phyloP scores from a whole-genome alignment of 1,140 invertebrate species.

The Brachionus koreanus region DNA sequence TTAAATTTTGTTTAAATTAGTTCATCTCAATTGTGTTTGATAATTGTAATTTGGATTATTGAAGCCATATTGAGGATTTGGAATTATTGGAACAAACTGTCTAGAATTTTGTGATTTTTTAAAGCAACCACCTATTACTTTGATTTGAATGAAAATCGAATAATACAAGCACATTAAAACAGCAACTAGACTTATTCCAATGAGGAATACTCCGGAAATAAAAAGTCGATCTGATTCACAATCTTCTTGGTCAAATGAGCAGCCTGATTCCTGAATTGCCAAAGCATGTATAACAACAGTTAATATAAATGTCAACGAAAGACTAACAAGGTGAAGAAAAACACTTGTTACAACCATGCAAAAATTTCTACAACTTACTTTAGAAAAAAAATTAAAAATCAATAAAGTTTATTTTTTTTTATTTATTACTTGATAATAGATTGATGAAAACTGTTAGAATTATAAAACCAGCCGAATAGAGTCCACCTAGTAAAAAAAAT shows the following conservation, averaged over 20 bases:
- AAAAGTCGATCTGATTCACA: background rate
- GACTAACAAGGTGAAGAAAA: background rate
- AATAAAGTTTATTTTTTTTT: background rate
- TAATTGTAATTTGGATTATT: background rate
- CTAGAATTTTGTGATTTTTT: background rate
- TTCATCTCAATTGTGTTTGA: background rate
- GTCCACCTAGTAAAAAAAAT: background rate
- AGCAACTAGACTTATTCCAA: background rate
- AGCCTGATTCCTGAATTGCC: background rate
- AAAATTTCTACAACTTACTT: conserved; percentile 31
- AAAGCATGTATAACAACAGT: background rate
- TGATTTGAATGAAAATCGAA: conserved; percentile 1
- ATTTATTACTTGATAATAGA: background rate
- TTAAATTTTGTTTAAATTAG: background rate
- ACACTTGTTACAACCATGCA: background rate
- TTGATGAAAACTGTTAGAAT: conserved; percentile 10
- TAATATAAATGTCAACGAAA: background rate
- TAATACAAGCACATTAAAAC: conserved; percentile 14
- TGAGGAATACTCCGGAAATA: background rate
- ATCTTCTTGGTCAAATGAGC: background rate
- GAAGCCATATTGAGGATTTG: background rate
- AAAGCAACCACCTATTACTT: background rate
- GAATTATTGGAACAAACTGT: background rate
- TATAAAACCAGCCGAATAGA: background rate
- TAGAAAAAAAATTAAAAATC: background rate